Base-by-base conservation (phyloP, 2,113 vertebrate species). In the Pycnonotus jocosus region DNA sequence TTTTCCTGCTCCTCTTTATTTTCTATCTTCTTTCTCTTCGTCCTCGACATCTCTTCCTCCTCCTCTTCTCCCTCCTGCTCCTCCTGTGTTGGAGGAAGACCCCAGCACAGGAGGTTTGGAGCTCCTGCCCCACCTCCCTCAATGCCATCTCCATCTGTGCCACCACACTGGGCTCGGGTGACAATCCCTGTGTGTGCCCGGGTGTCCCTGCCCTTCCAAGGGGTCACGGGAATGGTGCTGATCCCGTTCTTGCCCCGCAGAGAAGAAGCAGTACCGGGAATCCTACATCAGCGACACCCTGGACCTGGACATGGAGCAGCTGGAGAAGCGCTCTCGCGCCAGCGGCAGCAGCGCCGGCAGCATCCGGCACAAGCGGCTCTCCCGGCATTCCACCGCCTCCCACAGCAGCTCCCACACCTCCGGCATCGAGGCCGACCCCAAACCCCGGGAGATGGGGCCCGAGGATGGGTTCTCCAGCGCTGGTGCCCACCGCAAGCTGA, bases 211-310 rank as follows among this genome's bases (percentile, higher is more conserved):
- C 44, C 79, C 28, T 28, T 38, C 62, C 3, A 1, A 35, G 6
- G 27, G 17, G 7, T 31, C 51, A 1, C 4, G 27, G 17, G 3
- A 47, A 18, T 30, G 12, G 0, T 1, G 7, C 66, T 5, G 5
- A 35, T 11, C 1, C 60, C 2, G 1, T 37, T n/a, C n/a, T n/a
- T n/a, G 42, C 15, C 3, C 24, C 65, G 3, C 97, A 99, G 99
- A 99, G 95, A 99, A 99, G 98, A 99, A 99, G 97, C 99, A 99
- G 96, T 99, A 99, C 97, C 97, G 99, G 2, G 99, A 99, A 91
- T 99, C 99, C 1, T 99, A 99, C 97, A 99, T 99, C 98, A 99
- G 99, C 2, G 99, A 99, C 79, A 99, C 98, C 33, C 98, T 99
- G 27, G 99, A 99, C 62, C 98, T 99, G 37, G 99, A 99, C 97